These are phyloP conservation scores for Mus musculus DNA, from an alignment of 2,113 vertebrate species.

Conservation along the genomic window GRCm39 chr8:73076001-73076500, in stretches of 20 bases:
- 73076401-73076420: slow-evolving; percentile 81
- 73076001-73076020: too few species aligned
- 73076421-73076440: slow-evolving; percentile 84
- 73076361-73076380: slow-evolving; percentile 87
- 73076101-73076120: not conserved
- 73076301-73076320: not conserved
- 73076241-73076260: not conserved
- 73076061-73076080: not conserved
- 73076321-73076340: slow-evolving; percentile 29
- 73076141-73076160: not conserved
- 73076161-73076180: not conserved
- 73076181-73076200: too few species aligned
- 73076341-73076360: slow-evolving; percentile 83
- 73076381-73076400: slow-evolving; percentile 72
- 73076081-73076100: too few species aligned
- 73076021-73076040: not conserved
- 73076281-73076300: not conserved
- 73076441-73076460: slow-evolving; percentile 81
- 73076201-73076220: too few species aligned
- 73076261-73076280: not conserved
- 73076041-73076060: too few species aligned
- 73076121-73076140: not conserved
- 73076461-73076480: slow-evolving; percentile 58
- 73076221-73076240: not conserved
- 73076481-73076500: slow-evolving; percentile 75